Evolutionary conservation across 2,113 vertebrate genomes (phyloP).

Genomic region (Cygnus buccinator): DNA sequence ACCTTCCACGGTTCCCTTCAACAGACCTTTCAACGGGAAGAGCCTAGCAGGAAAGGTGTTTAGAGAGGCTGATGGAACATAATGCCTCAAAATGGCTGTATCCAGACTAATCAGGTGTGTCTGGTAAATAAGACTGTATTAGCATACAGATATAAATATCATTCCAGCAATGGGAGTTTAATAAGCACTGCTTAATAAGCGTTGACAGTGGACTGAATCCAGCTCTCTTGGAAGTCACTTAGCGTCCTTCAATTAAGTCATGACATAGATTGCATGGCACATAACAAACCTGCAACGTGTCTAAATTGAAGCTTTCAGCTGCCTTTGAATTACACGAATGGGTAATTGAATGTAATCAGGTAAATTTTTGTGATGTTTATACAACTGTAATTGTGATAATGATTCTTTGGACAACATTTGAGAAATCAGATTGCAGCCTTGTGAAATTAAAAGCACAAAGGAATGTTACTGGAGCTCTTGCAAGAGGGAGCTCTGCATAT

Average conservation of each 20-base stretch:
- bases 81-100: neutral
- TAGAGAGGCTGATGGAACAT: neutral
- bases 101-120: neutral
- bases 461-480: neutral
- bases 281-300: neutral
- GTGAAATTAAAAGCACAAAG: neutral
- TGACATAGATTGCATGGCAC: neutral
- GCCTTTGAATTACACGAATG: neutral
- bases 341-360: slow-evolving; percentile 35
- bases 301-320: neutral
- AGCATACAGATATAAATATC: neutral
- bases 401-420: neutral
- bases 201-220: neutral
- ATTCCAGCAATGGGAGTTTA: neutral
- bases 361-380: slow-evolving; percentile 32
- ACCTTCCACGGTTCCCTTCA: neutral
- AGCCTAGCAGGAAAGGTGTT: neutral
- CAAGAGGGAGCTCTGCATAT: fast-evolving
- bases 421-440: neutral
- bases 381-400: slow-evolving; percentile 24
- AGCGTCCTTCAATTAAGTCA: slow-evolving; percentile 18
- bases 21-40: neutral
- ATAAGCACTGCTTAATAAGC: slow-evolving; percentile 11
- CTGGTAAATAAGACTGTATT: neutral
- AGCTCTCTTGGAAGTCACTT: neutral